These are phyloP conservation scores for Sciurus niger DNA, from an alignment of 2,113 vertebrate species.

Conservation along the genomic window DNA sequence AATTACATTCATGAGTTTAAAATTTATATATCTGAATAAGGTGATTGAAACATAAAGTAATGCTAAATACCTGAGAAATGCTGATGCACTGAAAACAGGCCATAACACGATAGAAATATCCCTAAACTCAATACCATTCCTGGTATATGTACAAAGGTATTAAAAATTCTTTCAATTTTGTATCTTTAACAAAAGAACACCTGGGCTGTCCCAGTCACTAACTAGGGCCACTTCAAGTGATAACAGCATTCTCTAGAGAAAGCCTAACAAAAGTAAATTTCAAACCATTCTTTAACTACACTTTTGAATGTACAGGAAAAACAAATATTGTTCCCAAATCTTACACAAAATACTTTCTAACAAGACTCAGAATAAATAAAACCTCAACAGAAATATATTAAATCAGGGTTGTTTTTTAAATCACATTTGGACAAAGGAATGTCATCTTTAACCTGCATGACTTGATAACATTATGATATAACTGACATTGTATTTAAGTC, in stretches of 20 bases:
- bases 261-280: neutral
- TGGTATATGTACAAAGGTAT: neutral
- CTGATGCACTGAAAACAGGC: neutral
- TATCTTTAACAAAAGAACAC: neutral
- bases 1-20: conserved; percentile 6
- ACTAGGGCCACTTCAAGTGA: neutral
- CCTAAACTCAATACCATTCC: neutral
- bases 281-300: neutral
- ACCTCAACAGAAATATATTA: neutral
- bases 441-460: neutral
- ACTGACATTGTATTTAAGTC: neutral
- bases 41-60: neutral
- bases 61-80: neutral
- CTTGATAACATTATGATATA: neutral
- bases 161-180: neutral
- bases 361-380: neutral
- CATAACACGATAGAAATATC: neutral
- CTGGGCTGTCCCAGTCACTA: neutral
- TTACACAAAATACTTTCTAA: neutral
- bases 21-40: neutral
- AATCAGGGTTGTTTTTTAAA: neutral
- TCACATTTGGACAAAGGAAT: neutral
- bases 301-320: neutral
- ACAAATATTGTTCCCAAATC: neutral
- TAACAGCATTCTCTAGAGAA: neutral